These are phyloP conservation scores for Zelleria hepariella DNA, from an alignment of 2,888 invertebrate genomes.

Conservation along the genomic window DNA sequence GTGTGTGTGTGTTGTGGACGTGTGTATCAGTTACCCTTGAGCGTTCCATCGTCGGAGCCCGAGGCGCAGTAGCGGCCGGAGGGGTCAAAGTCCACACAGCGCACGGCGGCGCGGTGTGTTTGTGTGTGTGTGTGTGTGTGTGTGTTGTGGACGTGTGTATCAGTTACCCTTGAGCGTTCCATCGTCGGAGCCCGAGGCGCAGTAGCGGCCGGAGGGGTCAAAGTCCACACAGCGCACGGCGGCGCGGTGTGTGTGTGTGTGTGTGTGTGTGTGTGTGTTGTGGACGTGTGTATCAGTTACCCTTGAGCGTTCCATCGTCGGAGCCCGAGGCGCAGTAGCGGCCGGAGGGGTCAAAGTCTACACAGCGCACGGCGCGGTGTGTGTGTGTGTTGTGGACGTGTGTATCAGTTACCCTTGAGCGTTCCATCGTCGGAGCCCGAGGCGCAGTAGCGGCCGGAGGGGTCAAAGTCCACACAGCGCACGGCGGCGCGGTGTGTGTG, in stretches of 20 bases:
- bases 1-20: too few species aligned
- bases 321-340: slow-evolving; percentile 93
- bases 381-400: too few species aligned
- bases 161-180: slow-evolving; percentile 86
- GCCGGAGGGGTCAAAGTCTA: slow-evolving; percentile 85
- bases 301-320: slow-evolving; percentile 90
- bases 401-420: slow-evolving; percentile 86
- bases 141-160: too few species aligned
- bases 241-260: slow-evolving; percentile 85
- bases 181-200: slow-evolving; percentile 94
- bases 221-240: slow-evolving; percentile 86
- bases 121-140: too few species aligned
- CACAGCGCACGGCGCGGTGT: slow-evolving; percentile 85
- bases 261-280: too few species aligned
- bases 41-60: slow-evolving; percentile 91
- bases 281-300: too few species aligned
- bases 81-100: slow-evolving; percentile 84
- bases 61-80: slow-evolving; percentile 91
- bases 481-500: slow-evolving; percentile 89
- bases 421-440: slow-evolving; percentile 94
- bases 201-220: slow-evolving; percentile 89
- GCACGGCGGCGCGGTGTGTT: slow-evolving; percentile 89
- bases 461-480: slow-evolving; percentile 84
- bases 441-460: slow-evolving; percentile 88
- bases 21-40: too few species aligned